Base-by-base conservation (phyloP, 2,113 vertebrate genomes). In the Spermophilus dauricus region DNA sequence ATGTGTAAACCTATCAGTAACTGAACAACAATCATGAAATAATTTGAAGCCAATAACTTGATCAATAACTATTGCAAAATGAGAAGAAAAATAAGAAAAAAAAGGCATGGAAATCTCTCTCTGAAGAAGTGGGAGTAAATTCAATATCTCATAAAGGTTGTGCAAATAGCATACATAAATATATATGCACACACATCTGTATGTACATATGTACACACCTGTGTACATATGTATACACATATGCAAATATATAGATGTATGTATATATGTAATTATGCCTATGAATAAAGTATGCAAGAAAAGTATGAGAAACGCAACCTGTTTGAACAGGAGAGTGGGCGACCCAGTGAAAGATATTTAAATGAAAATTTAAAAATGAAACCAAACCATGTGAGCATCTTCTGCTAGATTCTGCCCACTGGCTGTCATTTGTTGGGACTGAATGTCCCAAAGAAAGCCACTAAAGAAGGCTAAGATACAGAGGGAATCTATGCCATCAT, bases 311-410 rank as follows among this genome's bases (percentile, higher is more conserved):
- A 85, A 58, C 22, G 4, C 34, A 76, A 81, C 16, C 20, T 78
- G 34, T 89, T 86, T 95, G 34, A 94, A 90, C 12, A 87, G 26
- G 17, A 85, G 37, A 88, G 37, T 69, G 24, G 4, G 5, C 39
- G 37, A 61, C 28, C 39, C 67, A 85, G 42, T 26, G 63, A 78
- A 81, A 93, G 94, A 70, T 8, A 63, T 45, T 93, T 76, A 81
- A 94, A 58, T 61, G 65, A 39, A 94, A 56, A 88, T 3, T 81
- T 69, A 32, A 8, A 94, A 91, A 69, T 76, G 32, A 91, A 94
- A 65, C 13, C 14, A 81, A 85, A 72, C 30, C 24, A 1, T 12
- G 0, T 80, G 42, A 32, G 26, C 34, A 32, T 69, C 3, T 87
- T 67, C 34, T 87, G 32, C 58, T 53, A 24, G 18, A 65, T 45